Evolutionary conservation across 2,797 vertebrate genomes (phyloP).

Genomic region (Cynopterus sphinx): DNA sequence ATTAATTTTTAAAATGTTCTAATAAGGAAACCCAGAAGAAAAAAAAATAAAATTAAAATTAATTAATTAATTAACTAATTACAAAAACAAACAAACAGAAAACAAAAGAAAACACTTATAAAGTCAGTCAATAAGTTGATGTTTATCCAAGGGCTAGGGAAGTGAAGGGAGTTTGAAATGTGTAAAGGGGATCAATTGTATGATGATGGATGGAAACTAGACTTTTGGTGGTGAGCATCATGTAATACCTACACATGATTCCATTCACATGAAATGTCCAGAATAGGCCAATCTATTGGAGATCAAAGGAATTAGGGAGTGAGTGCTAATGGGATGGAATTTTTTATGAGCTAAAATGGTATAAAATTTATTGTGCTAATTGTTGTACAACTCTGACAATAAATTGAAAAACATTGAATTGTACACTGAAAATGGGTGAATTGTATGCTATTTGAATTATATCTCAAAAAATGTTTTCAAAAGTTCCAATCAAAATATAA

Average conservation of each 20-base stretch:
- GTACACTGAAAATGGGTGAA: background rate
- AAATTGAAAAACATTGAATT: background rate
- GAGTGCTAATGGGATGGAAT: background rate
- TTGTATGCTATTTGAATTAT: background rate
- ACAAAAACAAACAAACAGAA: too few relatives aligned
- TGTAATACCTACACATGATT: background rate
- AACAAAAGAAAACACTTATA: too few relatives aligned
- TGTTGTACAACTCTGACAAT: background rate
- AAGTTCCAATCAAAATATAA: background rate
- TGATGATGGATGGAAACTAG: too few relatives aligned
- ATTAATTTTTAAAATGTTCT: too few relatives aligned
- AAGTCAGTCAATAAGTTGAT: too few relatives aligned
- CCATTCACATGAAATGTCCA: background rate
- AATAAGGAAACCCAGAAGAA: too few relatives aligned
- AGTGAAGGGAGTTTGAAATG: too few relatives aligned
- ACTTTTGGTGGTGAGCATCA: too few relatives aligned
- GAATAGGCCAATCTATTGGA: background rate
- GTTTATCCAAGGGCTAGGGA: too few relatives aligned
- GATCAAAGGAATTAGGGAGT: background rate
- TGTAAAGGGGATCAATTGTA: too few relatives aligned
- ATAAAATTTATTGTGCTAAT: background rate
- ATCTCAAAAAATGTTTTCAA: background rate
- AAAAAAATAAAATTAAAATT: too few relatives aligned
- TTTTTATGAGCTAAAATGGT: background rate
- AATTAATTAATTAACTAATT: too few relatives aligned